Evolutionary conservation across 1,140 invertebrate genomes (phyloP).

Genomic region (Eulimnadia texana): DNA sequence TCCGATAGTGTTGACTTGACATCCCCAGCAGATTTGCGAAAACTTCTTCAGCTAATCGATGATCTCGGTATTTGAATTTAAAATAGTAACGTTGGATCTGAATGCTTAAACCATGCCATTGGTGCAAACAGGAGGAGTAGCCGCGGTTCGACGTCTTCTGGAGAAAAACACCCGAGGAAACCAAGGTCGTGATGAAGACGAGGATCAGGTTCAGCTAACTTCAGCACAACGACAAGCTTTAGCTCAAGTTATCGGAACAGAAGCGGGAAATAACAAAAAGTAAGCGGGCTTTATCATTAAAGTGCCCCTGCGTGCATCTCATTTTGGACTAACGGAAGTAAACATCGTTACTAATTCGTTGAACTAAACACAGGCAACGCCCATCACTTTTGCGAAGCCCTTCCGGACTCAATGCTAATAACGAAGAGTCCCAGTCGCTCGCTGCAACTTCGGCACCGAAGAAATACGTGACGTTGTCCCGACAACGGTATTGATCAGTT

Average conservation of each 20-base stretch:
- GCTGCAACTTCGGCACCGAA: neutral
- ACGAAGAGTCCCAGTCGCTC: neutral
- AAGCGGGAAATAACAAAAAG: neutral
- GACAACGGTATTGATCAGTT: neutral
- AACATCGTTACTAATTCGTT: too few relatives aligned
- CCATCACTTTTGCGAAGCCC: neutral
- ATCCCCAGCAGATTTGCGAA: slow-evolving; percentile 17
- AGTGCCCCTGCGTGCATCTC: neutral
- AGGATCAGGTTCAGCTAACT: neutral
- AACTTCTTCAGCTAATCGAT: slow-evolving; percentile 22
- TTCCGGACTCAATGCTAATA: neutral
- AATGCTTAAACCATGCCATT: too few relatives aligned
- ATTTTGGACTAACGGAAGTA: neutral
- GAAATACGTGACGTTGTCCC: neutral
- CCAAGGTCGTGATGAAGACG: neutral
- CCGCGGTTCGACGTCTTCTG: slow-evolving; percentile 20
- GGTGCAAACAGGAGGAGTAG: slow-evolving; percentile 21
- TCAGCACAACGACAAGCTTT: slow-evolving; percentile 12
- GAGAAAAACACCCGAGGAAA: slow-evolving; percentile 8
- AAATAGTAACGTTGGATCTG: too few relatives aligned
- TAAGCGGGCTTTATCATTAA: neutral
- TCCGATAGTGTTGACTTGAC: neutral
- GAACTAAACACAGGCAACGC: neutral
- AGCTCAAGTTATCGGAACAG: slow-evolving; percentile 5
- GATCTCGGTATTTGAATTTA: slow-evolving; percentile 21